Conservation (phyloP, 2,888 invertebrate genomes). For the Eristalis arbustorum region DNA sequence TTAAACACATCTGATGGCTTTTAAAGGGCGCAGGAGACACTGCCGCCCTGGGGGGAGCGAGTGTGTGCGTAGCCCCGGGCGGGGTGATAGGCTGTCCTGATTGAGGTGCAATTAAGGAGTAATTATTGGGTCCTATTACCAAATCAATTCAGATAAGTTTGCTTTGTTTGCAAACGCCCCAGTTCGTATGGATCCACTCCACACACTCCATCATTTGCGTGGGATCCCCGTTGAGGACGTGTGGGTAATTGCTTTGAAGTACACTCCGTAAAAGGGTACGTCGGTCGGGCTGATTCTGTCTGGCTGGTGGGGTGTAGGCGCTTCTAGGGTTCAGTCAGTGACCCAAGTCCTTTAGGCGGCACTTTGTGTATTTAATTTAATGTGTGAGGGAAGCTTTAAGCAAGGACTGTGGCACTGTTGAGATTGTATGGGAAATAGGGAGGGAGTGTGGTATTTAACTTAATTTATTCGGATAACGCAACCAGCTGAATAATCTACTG, state of each 20-base stretch:
- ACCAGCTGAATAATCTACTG: no score
- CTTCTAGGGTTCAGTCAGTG: not conserved
- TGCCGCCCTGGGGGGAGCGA: not conserved
- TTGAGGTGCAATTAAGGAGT: conserved; percentile 2
- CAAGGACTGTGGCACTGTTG: not conserved
- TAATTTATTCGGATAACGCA: no score
- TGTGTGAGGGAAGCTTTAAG: not conserved
- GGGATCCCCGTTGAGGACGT: not conserved
- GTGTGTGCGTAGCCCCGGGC: not conserved
- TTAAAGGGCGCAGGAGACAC: not conserved
- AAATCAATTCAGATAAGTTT: not conserved
- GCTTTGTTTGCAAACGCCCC: not conserved
- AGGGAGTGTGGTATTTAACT: no score
- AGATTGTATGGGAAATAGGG: no score
- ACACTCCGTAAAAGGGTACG: not conserved
- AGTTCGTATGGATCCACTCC: not conserved
- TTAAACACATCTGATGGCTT: not conserved
- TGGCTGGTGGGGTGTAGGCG: not conserved
- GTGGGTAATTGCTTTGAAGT: not conserved
- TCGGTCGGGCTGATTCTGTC: not conserved
- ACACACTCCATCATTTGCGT: not conserved
- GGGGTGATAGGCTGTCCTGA: not conserved
- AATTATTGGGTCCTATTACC: not conserved
- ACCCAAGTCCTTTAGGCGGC: not conserved
- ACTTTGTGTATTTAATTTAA: not conserved